A percentile compares a stretch with the other conserved stretches of the same genome.
Conservation (phyloP, 2,888 invertebrate genomes). For the Blomia tropicalis region DNA sequence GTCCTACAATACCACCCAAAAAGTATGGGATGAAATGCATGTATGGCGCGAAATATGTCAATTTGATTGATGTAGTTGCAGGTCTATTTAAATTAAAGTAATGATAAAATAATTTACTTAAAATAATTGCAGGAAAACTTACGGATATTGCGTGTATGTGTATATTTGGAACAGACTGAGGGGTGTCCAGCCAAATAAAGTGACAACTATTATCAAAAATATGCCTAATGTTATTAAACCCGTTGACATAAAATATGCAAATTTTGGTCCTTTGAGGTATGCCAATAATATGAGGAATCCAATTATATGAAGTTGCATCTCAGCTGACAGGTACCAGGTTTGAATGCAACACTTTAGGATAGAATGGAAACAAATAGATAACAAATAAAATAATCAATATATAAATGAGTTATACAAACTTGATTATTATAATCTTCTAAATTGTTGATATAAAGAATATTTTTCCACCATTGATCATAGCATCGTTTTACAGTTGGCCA, state of each 20-base stretch:
- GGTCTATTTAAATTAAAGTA: not conserved
- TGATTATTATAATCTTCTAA: not conserved
- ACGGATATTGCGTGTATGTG: slow-evolving; percentile 13
- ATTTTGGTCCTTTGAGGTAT: not conserved
- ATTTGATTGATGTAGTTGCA: not conserved
- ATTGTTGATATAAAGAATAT: slow-evolving; percentile 7
- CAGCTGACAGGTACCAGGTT: slow-evolving; percentile 20
- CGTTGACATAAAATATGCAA: not conserved
- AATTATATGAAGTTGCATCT: slow-evolving; percentile 19
- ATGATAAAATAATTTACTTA: too few species aligned
- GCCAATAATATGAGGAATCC: slow-evolving; percentile 5
- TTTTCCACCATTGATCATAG: slow-evolving; percentile 23
- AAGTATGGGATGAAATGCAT: slow-evolving; percentile 11
- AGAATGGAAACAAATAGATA: not conserved
- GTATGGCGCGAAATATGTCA: not conserved
- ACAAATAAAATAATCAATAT: not conserved
- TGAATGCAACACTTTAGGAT: slow-evolving; percentile 1
- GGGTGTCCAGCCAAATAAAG: not conserved
- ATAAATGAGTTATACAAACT: not conserved
- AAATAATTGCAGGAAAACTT: not conserved
- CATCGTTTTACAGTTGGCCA: not conserved
- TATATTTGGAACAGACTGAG: slow-evolving; percentile 2
- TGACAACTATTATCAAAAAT: not conserved
- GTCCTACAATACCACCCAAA: not conserved
- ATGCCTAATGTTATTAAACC: not conserved